These are phyloP conservation scores for Spialia ferax DNA, from an alignment of 2,888 invertebrate genomes.

Conservation along the genomic window DNA sequence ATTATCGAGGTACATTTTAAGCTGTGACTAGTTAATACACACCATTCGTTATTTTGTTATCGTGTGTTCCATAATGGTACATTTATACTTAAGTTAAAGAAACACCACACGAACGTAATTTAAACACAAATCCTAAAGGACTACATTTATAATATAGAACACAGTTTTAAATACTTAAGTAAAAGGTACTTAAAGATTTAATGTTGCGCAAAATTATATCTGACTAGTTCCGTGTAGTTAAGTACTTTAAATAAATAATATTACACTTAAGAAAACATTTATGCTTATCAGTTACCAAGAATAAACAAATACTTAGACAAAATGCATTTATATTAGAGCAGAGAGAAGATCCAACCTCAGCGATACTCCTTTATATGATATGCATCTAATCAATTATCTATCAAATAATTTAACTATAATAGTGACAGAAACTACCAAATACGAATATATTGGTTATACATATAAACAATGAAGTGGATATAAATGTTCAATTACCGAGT, in stretches of 20 bases:
- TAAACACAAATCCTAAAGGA: conserved; percentile 75
- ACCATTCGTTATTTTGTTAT: conserved; percentile 70
- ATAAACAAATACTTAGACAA: conserved; percentile 64
- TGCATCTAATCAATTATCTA: conserved; percentile 74
- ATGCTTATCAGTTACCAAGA: conserved; percentile 77
- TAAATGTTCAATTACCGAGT: conserved; percentile 65
- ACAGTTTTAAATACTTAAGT: conserved; percentile 77
- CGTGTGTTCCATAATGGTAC: conserved; percentile 59
- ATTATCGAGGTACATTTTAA: conserved; percentile 64
- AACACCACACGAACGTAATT: conserved; percentile 86
- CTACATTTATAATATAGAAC: conserved; percentile 84
- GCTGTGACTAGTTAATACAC: conserved; percentile 83
- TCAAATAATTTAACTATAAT: conserved; percentile 77
- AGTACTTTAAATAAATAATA: conserved; percentile 85
- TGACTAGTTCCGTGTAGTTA: conserved; percentile 87
- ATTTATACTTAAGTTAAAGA: conserved; percentile 73
- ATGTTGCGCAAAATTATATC: conserved; percentile 86
- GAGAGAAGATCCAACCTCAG: conserved; percentile 46
- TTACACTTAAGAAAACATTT: conserved; percentile 81
- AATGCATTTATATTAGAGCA: conserved; percentile 78
- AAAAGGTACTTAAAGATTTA: conserved; percentile 77
- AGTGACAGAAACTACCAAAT: conserved; percentile 70
- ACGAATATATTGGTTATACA: conserved; percentile 68
- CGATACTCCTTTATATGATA: conserved; percentile 70
- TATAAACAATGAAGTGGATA: conserved; percentile 72